Conservation (phyloP, 2,113 vertebrate genomes). For the Mastomys coucha region DNA sequence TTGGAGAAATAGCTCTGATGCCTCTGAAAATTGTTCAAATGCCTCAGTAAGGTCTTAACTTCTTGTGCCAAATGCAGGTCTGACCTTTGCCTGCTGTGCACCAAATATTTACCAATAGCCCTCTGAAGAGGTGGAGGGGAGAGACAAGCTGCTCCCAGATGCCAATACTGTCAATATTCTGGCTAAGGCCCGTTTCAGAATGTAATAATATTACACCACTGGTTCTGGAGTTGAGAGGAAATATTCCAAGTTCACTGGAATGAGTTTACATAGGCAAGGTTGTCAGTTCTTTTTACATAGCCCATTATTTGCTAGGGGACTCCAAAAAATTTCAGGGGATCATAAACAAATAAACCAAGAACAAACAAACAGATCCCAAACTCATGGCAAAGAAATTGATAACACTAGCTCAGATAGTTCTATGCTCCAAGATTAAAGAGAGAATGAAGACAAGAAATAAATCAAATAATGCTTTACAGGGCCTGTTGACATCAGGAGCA, state of each 20-base stretch:
- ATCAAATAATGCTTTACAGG: not conserved
- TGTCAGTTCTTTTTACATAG: not conserved
- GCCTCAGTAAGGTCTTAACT: slow-evolving; percentile 48
- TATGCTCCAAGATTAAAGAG: not conserved
- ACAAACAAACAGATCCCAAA: not conserved
- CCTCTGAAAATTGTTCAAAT: slow-evolving; percentile 29
- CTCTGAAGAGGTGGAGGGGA: not conserved
- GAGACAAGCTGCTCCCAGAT: not conserved
- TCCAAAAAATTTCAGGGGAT: not conserved
- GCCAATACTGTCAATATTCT: not conserved
- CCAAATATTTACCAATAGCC: slow-evolving; percentile 68
- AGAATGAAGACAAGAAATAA: slow-evolving; percentile 21
- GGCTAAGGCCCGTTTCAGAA: slow-evolving; percentile 31
- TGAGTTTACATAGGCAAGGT: not conserved
- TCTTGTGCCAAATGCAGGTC: slow-evolving; percentile 51
- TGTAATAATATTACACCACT: not conserved
- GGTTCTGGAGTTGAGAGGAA: not conserved
- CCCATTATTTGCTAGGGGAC: not conserved
- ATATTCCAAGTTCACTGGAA: not conserved
- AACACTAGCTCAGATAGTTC: not conserved
- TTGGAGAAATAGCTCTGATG: slow-evolving; percentile 1
- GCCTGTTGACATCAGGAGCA: not conserved
- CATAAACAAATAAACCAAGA: slow-evolving; percentile 9
- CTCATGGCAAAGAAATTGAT: not conserved
- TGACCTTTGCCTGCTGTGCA: slow-evolving; percentile 54